These are phyloP conservation scores for Drosophila meridionalis DNA, from an alignment of 2,888 invertebrate species.

Conservation along the genomic window DNA sequence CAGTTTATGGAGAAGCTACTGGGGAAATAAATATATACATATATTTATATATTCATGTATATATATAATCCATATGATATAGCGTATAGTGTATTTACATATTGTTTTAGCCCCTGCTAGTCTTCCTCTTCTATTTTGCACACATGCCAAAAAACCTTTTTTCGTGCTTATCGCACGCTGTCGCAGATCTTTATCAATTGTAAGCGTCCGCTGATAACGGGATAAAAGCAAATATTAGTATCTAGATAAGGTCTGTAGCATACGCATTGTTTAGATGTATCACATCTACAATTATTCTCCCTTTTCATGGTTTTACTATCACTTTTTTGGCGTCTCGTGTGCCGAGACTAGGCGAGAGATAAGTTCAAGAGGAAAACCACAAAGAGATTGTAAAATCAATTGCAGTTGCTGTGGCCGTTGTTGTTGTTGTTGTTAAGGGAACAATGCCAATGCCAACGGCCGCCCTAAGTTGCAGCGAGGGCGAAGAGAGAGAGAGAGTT, in stretches of 20 bases:
- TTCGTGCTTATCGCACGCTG: slow-evolving; percentile 5
- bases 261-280: slow-evolving; percentile 4
- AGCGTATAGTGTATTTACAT: not conserved
- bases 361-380: not conserved
- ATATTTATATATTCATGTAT: not conserved
- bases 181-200: slow-evolving; percentile 31
- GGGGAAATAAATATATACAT: not conserved
- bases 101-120: not conserved
- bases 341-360: slow-evolving; percentile 31
- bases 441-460: slow-evolving; percentile 6
- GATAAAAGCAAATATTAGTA: slow-evolving; percentile 32
- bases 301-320: not conserved
- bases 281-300: not conserved
- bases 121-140: slow-evolving; percentile 20
- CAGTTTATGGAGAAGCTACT: not conserved
- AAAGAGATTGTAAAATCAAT: slow-evolving; percentile 24
- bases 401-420: not conserved
- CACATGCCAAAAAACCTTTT: slow-evolving; percentile 12
- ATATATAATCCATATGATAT: not conserved
- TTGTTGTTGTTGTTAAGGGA: not conserved
- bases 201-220: slow-evolving; percentile 27
- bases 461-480: not conserved
- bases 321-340: slow-evolving; percentile 63
- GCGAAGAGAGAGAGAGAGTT: not conserved
- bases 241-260: slow-evolving; percentile 19